Evolutionary conservation across 2,113 vertebrate genomes (phyloP).

Genomic region (Pomatostomus ruficeps): DNA sequence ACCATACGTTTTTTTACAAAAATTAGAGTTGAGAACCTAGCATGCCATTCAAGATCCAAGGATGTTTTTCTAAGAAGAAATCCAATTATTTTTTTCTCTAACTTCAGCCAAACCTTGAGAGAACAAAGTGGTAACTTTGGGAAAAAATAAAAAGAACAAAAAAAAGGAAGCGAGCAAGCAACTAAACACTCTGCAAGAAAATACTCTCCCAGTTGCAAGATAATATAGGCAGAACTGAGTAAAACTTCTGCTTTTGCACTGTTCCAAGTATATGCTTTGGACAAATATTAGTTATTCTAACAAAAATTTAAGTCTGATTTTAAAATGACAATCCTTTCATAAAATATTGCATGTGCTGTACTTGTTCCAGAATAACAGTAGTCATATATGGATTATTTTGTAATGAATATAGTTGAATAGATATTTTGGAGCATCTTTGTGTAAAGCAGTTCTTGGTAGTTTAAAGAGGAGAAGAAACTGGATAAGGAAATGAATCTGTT

Average conservation of each 20-base stretch:
- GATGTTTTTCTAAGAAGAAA: neutral
- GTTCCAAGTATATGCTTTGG: neutral
- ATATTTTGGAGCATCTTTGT: neutral
- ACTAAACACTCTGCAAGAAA: neutral
- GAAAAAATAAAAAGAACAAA: neutral
- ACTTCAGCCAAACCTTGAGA: neutral
- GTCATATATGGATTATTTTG: neutral
- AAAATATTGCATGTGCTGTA: neutral
- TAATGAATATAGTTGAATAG: neutral
- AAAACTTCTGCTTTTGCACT: neutral
- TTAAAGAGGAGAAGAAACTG: neutral
- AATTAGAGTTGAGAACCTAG: neutral
- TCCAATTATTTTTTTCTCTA: neutral
- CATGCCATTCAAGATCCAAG: neutral
- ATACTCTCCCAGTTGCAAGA: neutral
- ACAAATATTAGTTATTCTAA: neutral
- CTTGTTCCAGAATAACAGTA: neutral
- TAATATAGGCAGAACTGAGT: neutral
- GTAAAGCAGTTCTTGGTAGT: neutral
- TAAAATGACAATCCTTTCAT: neutral
- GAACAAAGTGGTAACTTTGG: neutral
- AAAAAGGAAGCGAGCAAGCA: neutral
- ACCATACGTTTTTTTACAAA: neutral
- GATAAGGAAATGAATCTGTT: neutral
- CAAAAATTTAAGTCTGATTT: neutral